phyloP scores from a whole-genome alignment of 2,888 invertebrate species.

The Drymonia ruficornis region DNA sequence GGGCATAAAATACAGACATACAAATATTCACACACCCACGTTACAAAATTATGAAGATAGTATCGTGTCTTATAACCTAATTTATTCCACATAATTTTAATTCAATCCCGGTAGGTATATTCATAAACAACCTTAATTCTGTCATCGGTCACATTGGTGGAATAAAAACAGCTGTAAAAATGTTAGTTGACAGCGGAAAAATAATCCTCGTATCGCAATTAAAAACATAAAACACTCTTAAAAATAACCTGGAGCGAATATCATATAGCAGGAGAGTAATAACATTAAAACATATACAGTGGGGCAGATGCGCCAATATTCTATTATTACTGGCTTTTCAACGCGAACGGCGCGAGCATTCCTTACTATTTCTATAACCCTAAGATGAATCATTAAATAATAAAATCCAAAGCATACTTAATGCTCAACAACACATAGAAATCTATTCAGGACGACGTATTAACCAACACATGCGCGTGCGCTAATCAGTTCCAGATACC shows the following conservation, averaged over 20 bases:
- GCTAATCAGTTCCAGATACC: conserved; percentile 81
- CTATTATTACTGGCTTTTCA: conserved; percentile 84
- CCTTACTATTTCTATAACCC: conserved; percentile 83
- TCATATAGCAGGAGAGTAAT: conserved; percentile 73
- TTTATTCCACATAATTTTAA: conserved; percentile 72
- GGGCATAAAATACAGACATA: conserved; percentile 43
- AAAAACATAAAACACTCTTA: conserved; percentile 78
- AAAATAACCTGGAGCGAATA: conserved; percentile 76
- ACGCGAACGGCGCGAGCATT: conserved; percentile 77
- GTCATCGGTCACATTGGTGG: conserved; percentile 74
- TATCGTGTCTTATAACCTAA: conserved; percentile 62
- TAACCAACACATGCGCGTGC: conserved; percentile 70
- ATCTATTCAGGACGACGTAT: conserved; percentile 72
- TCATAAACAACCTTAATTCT: conserved; percentile 80
- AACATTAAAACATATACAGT: conserved; percentile 81
- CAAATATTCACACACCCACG: conserved; percentile 55
- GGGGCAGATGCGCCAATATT: conserved; percentile 82
- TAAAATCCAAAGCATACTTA: conserved; percentile 84
- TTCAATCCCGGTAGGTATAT: conserved; percentile 61
- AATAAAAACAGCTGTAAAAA: conserved; percentile 78
- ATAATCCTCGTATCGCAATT: conserved; percentile 77
- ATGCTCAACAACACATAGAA: conserved; percentile 76
- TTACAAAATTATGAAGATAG: conserved; percentile 60
- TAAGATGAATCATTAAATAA: conserved; percentile 85
- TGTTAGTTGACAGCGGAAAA: conserved; percentile 71